A percentile compares a stretch with the other conserved stretches of the same genome.
phyloP scores from a whole-genome alignment of 2,797 vertebrate species.

The Zalophus californianus region DNA sequence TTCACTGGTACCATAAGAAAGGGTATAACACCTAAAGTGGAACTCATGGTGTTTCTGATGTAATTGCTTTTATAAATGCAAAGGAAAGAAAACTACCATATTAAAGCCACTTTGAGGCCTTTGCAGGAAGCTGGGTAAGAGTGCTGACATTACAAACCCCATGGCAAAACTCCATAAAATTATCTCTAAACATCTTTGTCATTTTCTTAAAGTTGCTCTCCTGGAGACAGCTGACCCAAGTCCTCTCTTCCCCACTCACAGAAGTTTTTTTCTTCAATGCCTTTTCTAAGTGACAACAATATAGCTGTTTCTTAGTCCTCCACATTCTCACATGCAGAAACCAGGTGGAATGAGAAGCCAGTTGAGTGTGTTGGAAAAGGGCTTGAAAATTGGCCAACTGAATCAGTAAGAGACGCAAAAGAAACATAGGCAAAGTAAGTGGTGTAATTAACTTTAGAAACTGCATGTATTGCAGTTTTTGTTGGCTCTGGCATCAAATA shows the following conservation, averaged over 20 bases:
- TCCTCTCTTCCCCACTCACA: background rate
- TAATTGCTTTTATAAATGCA: constrained; percentile 43
- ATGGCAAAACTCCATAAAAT: constrained; percentile 30
- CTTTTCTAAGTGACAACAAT: constrained; percentile 61
- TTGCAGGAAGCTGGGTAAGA: constrained; percentile 35
- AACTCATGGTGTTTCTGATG: constrained; percentile 29
- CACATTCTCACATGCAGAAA: constrained; percentile 48
- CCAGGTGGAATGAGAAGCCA: constrained; percentile 14
- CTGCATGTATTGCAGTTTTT: background rate
- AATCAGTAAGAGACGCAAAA: constrained; percentile 47
- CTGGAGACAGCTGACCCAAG: constrained; percentile 2
- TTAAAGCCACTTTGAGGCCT: constrained; percentile 22
- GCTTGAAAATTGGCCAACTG: constrained; percentile 24
- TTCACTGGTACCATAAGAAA: constrained; percentile 62
- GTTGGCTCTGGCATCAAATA: constrained; percentile 59
- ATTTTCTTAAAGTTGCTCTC: constrained; percentile 55
- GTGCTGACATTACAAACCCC: constrained; percentile 44
- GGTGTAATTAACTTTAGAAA: constrained; percentile 58
- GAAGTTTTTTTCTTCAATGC: background rate
- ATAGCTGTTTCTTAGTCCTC: constrained; percentile 16
- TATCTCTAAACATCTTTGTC: constrained; percentile 33
- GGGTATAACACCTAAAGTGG: constrained; percentile 51
- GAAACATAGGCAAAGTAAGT: constrained; percentile 55
- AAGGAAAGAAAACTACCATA: constrained; percentile 19
- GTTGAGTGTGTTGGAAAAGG: constrained; percentile 9